A percentile compares a stretch with the other conserved stretches of the same genome.
phyloP scores from a whole-genome alignment of 2,888 invertebrate species.

The Apamea monoglypha region DNA sequence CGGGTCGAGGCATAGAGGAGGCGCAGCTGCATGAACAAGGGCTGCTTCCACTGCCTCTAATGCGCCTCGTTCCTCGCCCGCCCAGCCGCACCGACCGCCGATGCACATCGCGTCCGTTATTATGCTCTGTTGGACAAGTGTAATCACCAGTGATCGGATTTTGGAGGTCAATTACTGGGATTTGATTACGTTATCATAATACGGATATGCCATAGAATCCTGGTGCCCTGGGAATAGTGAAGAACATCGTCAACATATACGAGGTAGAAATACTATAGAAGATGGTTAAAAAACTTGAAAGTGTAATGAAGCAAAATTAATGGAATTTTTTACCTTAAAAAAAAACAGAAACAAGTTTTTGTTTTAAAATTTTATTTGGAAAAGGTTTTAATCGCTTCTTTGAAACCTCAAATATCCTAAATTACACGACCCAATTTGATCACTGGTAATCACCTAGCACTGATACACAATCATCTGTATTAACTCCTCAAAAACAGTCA shows the following conservation, averaged over 20 bases:
- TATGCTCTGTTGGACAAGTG: slow-evolving; percentile 87
- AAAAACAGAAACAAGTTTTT: too few species aligned
- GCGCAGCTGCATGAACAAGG: slow-evolving; percentile 95
- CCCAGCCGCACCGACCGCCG: slow-evolving; percentile 91
- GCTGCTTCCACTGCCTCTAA: slow-evolving; percentile 94
- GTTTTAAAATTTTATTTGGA: background rate
- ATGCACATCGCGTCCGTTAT: slow-evolving; percentile 92
- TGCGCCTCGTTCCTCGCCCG: slow-evolving; percentile 93
- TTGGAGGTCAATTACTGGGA: background rate
- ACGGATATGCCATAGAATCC: background rate
- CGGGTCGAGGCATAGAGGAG: slow-evolving; percentile 97
- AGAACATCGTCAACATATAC: too few species aligned
- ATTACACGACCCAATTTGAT: background rate
- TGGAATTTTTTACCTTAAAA: too few species aligned
- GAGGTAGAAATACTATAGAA: too few species aligned
- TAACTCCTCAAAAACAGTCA: background rate
- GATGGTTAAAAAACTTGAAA: too few species aligned
- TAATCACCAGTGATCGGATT: background rate
- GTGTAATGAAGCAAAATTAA: too few species aligned
- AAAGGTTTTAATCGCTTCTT: background rate
- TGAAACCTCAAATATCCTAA: too few species aligned
- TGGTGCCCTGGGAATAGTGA: background rate
- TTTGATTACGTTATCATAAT: background rate
- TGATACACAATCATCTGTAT: background rate
- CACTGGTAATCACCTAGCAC: background rate